A percentile compares a stretch with the other conserved stretches of the same genome.
Evolutionary conservation across 2,797 vertebrate genomes (phyloP).

Genomic region (Alauda arvensis): DNA sequence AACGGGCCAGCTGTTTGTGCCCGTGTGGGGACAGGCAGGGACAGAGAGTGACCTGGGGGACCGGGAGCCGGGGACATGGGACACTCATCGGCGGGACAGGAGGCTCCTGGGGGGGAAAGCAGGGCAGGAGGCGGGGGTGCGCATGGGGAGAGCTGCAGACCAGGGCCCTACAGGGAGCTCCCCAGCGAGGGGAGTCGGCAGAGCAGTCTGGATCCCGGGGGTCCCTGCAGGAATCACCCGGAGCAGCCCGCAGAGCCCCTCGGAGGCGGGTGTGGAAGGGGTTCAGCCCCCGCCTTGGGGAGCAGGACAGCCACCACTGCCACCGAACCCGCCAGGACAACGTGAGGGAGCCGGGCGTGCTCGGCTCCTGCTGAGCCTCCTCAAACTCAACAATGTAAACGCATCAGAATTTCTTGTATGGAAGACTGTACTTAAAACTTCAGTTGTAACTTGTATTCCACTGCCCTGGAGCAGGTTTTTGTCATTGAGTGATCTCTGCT

Average conservation of each 20-base stretch:
- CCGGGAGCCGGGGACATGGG: neutral
- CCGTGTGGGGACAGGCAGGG: neutral
- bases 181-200: fast-evolving
- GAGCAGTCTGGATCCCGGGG: neutral
- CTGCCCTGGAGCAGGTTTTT: neutral
- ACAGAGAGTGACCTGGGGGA: neutral
- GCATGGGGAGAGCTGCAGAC: neutral
- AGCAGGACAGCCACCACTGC: neutral
- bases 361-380: fast-evolving
- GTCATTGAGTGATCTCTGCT: neutral
- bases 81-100: neutral
- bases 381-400: neutral
- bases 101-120: neutral
- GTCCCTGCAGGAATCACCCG: neutral
- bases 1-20: neutral
- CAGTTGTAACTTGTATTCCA: fast-evolving
- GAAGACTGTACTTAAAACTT: neutral
- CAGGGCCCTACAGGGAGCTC: no score
- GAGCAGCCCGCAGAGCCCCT: neutral
- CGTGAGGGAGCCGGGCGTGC: fast-evolving
- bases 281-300: neutral
- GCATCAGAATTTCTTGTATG: neutral
- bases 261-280: fast-evolving
- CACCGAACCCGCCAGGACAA: neutral
- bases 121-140: neutral